These are phyloP conservation scores for Herpetotheres cachinnans DNA, from an alignment of 2,113 vertebrate species.

Conservation along the genomic window DNA sequence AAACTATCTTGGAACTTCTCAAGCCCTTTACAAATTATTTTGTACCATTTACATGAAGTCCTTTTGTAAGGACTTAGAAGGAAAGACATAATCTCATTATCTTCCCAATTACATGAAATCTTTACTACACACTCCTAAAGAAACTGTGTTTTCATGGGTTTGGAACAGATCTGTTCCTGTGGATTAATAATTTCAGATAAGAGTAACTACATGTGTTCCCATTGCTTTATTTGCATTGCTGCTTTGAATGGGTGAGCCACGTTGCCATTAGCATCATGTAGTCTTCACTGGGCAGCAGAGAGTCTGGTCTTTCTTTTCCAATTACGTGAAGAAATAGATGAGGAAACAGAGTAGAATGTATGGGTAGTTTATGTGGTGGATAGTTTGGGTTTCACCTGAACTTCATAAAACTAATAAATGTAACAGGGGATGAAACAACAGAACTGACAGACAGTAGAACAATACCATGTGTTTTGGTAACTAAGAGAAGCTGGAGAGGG, in stretches of 20 bases:
- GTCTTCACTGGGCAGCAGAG: background rate
- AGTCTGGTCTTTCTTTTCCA: background rate
- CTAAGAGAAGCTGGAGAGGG: background rate
- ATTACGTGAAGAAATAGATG: accelerated
- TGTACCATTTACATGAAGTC: background rate
- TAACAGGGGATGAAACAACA: background rate
- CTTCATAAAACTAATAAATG: background rate
- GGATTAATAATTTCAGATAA: background rate
- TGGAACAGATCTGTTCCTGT: background rate
- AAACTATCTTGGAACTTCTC: background rate
- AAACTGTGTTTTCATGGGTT: background rate
- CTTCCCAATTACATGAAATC: background rate
- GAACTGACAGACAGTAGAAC: background rate
- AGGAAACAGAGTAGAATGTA: background rate
- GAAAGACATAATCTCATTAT: background rate
- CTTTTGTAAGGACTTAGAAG: background rate
- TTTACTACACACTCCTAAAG: background rate
- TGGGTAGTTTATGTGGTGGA: background rate
- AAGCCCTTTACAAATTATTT: background rate
- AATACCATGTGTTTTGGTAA: background rate
- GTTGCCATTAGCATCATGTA: accelerated
- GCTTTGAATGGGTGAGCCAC: background rate
- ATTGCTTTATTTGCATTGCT: background rate
- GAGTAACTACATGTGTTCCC: background rate
- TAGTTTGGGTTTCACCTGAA: background rate